Base-by-base conservation (phyloP, 1,140 invertebrate genomes). In the Megalonaias nervosa region DNA sequence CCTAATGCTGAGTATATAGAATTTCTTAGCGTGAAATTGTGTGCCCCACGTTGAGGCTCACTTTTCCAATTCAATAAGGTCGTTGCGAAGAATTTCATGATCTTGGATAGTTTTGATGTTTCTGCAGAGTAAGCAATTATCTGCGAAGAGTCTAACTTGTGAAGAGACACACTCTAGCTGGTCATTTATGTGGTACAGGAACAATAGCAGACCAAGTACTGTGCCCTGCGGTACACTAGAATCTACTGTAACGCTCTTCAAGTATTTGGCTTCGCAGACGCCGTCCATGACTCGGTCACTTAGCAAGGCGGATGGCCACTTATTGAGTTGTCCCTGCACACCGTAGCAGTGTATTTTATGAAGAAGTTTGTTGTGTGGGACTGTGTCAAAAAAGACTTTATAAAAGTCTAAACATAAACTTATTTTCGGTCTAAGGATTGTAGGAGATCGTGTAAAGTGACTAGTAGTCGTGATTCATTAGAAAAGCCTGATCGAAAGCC, bases 111-210 rank as follows among this genome's bases (percentile, higher is more conserved):
- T 31, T 1, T 31, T 31, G 26, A 31, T 31, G 26, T 31, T 31
- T 31, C 26, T 31, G 26, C 26, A 31, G 26, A 31, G 16, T 61
- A 61, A 61, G 16, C n/a, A 2, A 26, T n/a, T 9, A 15, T 66
- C 23, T 16, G 65, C 16, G 15, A 66, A 66, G 26, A 66, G 16
- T 15, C 58, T 58, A 60, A 61, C 26, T 23, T 2, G 19, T 31
- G 71, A 74, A 38, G n/a, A 66, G 13, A 74, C 62, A 58, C 60
- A 26, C 0, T 74, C 56, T 12, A 56, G 55, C 3, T 78, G 31
- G 67, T 83, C 82, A 58, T 76, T 79, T n/a, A 75, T 81, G 62
- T 79, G 77, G 14, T 73, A 23, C 9, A 81, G n/a, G 48, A 79
- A 82, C 57, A 82, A 67, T 23, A 81, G 17, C 11, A 75, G 81